Evolutionary conservation across 2,113 vertebrate species (phyloP), one percentile per base, ranked within the genome.

Genomic region (western clawed frog (Xenopus tropicalis)): DNA sequence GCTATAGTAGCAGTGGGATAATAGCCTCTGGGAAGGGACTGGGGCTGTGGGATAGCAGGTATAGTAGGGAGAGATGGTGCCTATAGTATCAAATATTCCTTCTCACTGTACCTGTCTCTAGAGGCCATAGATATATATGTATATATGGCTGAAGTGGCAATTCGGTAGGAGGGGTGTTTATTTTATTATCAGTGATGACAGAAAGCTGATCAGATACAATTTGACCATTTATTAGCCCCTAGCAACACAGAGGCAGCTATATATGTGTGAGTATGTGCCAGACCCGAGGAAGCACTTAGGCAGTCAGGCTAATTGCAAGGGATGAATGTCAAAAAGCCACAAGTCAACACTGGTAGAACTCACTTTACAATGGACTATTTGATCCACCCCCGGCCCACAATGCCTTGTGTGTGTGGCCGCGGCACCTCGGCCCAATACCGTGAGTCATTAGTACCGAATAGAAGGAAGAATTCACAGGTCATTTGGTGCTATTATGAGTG

Each of bases 391-490:
- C 4, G 1, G 72, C 69, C 70, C 52, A 21, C 54, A 17, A 17
- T 20, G 3, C 14, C 44, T 11, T 1, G 61, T 14, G 8, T 14
- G 8, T 65, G 69, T 67, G 61, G 59, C 63, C 19, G 0, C 22
- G n/a, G 0, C 44, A 11, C 17, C 51, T 16, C 0, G 0, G 14
- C 69, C n/a, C 0, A 0, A 14, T 1, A 0, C 61, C 17, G 65
- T 67, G 48, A 74, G 72, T 74, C 72, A 74, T 74, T 37, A 59
- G 56, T 37, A 59, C 14, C 21, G 43, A 46, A 61, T 57, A 74
- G 43, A 56, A 74, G 65, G 65, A 74, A 74, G 72, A 74, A 74
- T 74, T 68, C 58, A 61, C 25, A 56, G 72, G 57, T 68, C 56
- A 62, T 74, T 74, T 68, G 48, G n/a, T 52, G 56, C 56, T 74